phyloP scores from a whole-genome alignment of 2,797 vertebrate species.

The Varecia variegata region DNA sequence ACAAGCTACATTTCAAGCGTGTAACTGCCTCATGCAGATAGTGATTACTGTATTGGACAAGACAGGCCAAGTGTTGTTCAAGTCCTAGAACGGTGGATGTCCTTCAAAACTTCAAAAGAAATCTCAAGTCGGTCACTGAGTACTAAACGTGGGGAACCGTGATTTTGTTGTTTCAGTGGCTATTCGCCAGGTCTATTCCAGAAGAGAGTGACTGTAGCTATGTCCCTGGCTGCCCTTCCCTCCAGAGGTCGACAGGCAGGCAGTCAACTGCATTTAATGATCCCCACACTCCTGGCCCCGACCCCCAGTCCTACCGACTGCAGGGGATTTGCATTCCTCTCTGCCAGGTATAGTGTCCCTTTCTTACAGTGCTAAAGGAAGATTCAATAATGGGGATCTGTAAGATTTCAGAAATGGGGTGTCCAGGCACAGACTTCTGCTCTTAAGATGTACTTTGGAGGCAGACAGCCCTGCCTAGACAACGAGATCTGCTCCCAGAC shows the following conservation, averaged over 20 bases:
- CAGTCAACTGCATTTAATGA: neutral
- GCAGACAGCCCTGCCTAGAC: neutral
- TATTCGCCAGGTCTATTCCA: neutral
- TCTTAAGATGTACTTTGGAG: neutral
- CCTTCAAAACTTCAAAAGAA: neutral
- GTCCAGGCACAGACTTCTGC: neutral
- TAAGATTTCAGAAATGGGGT: neutral
- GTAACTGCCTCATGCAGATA: neutral
- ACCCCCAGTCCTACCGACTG: no score
- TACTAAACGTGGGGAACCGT: neutral
- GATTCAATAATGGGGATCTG: neutral
- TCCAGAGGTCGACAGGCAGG: neutral
- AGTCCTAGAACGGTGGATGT: neutral
- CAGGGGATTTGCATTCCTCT: neutral
- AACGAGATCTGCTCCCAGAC: neutral
- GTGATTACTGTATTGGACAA: neutral
- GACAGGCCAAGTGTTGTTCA: neutral
- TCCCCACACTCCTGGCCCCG: fast-evolving
- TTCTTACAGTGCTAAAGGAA: neutral
- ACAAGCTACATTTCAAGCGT: neutral
- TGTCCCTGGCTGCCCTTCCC: neutral
- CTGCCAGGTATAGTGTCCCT: no score
- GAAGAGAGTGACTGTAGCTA: neutral
- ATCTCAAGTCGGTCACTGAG: neutral
- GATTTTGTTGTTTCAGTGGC: neutral